phyloP scores from a whole-genome alignment of 2,888 invertebrate genomes.

The Tenthredo mesomela region DNA sequence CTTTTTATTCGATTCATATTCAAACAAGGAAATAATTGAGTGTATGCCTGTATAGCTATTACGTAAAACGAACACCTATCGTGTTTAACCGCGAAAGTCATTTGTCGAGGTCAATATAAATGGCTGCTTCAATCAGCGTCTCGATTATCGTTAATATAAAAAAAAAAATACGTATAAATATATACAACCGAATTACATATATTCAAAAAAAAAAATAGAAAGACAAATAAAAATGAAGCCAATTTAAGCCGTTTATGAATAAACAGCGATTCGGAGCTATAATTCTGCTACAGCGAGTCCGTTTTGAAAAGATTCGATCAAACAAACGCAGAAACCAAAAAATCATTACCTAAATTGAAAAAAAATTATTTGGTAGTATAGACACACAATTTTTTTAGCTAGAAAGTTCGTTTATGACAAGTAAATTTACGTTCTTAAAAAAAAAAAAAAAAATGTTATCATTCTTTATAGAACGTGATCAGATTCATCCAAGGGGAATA shows the following conservation, averaged over 20 bases:
- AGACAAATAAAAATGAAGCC: background rate
- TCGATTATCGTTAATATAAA: background rate
- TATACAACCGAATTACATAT: background rate
- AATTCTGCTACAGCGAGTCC: too few relatives aligned
- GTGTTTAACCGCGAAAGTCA: conserved; percentile 6
- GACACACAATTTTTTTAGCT: too few relatives aligned
- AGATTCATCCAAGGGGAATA: too few relatives aligned
- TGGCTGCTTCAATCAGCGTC: background rate
- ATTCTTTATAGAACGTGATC: too few relatives aligned
- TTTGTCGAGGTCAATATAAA: conserved; percentile 19
- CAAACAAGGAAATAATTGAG: conserved; percentile 37
- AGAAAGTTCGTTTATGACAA: too few relatives aligned
- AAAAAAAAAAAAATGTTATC: too few relatives aligned
- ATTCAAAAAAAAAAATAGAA: background rate
- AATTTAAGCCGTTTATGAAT: background rate
- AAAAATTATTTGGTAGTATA: too few relatives aligned
- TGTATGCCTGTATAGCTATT: background rate
- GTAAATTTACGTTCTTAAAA: too few relatives aligned
- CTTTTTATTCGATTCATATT: background rate
- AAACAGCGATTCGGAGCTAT: background rate
- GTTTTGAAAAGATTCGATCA: too few relatives aligned
- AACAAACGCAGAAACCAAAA: too few relatives aligned
- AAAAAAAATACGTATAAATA: background rate
- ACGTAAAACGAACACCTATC: background rate
- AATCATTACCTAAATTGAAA: too few relatives aligned